Percentiles rank a stretch among this genome's conserved stretches.
Conservation (phyloP, 2,888 invertebrate genomes). For the Amorpha juglandis region DNA sequence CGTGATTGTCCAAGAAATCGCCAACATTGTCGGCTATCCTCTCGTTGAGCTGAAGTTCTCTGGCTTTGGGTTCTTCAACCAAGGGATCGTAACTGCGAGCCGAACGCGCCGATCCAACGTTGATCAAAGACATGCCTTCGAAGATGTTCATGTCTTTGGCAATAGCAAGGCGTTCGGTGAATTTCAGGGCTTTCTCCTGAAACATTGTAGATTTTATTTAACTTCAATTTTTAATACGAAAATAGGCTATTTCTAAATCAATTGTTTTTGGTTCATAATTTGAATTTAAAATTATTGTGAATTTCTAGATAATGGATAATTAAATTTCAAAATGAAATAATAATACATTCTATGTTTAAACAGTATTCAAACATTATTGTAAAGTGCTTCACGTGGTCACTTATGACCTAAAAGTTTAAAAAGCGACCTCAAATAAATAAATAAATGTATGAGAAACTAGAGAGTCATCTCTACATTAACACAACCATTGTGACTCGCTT, state of each 20-base stretch:
- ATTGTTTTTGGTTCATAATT: neutral
- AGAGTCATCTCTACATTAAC: neutral
- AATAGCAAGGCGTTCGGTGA: conserved; percentile 84
- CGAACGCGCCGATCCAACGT: conserved; percentile 79
- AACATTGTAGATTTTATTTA: conserved; percentile 35
- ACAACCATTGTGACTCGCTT: conserved; percentile 4
- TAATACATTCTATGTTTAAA: neutral
- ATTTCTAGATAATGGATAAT: conserved; percentile 4
- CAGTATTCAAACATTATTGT: neutral
- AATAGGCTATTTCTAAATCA: neutral
- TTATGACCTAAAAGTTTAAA: too few relatives aligned
- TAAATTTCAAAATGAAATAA: neutral
- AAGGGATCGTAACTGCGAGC: conserved; percentile 76
- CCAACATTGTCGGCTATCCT: conserved; percentile 74
- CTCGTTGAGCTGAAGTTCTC: conserved; percentile 74
- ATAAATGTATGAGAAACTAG: conserved; percentile 3
- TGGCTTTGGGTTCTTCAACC: conserved; percentile 71
- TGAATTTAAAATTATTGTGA: neutral
- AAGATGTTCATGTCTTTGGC: conserved; percentile 78
- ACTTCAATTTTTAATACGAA: neutral
- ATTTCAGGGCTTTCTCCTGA: conserved; percentile 85
- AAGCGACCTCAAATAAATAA: too few relatives aligned
- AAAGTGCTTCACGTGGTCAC: too few relatives aligned
- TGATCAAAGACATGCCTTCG: conserved; percentile 79
- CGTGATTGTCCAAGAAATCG: conserved; percentile 76